Percentiles rank a stretch among this genome's conserved stretches.
phyloP scores from a whole-genome alignment of 2,797 vertebrate genomes.

The Tokudaia muenninki region DNA sequence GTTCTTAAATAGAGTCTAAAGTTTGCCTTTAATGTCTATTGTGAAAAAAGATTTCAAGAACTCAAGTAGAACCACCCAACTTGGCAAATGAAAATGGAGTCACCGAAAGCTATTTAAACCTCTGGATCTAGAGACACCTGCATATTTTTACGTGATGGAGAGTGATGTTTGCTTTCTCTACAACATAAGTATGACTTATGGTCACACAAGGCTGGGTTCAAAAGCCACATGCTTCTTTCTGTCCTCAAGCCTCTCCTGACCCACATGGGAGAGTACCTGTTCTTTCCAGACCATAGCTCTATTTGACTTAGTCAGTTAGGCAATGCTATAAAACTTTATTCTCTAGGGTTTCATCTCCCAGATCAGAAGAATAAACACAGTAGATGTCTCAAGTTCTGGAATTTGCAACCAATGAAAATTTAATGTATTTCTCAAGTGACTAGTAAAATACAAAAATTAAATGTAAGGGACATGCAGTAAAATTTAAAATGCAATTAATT shows the following conservation, averaged over 20 bases:
- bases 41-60: neutral
- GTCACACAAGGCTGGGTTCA: neutral
- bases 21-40: neutral
- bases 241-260: neutral
- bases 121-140: neutral
- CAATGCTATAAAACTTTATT: neutral
- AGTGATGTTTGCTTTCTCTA: constrained; percentile 42
- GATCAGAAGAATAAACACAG: neutral
- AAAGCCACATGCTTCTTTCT: neutral
- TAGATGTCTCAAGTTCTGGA: neutral
- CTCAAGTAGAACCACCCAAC: neutral
- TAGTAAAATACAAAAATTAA: neutral
- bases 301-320: neutral
- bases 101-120: neutral
- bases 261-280: neutral
- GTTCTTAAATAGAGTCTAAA: constrained; percentile 37
- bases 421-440: neutral
- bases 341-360: neutral
- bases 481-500: constrained; percentile 4
- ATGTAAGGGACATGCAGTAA: neutral
- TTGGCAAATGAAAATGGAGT: neutral
- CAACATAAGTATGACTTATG: neutral
- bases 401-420: neutral
- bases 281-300: neutral
- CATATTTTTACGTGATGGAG: neutral